phyloP scores from a whole-genome alignment of 2,888 invertebrate species.

The Polydesmus complanatus region DNA sequence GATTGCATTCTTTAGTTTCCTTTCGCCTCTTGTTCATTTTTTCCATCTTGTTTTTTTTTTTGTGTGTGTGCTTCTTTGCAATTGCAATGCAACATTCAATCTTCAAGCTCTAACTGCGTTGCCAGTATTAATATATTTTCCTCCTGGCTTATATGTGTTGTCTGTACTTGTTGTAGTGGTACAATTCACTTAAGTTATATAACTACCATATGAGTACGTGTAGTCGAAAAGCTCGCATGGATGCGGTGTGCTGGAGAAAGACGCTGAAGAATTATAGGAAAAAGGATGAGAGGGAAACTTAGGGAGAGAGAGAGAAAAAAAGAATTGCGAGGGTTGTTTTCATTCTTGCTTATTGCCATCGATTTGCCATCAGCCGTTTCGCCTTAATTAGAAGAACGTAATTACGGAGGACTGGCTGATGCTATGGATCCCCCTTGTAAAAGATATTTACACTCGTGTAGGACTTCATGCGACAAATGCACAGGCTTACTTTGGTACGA shows the following conservation, averaged over 20 bases:
- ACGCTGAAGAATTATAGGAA: not conserved
- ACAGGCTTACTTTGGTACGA: too few relatives aligned
- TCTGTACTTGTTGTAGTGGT: too few relatives aligned
- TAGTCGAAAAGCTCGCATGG: too few relatives aligned
- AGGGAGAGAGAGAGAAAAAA: not conserved
- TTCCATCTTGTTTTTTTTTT: not conserved
- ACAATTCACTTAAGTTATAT: too few relatives aligned
- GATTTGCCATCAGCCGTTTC: constrained; percentile 15
- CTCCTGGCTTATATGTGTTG: too few relatives aligned
- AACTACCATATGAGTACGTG: too few relatives aligned
- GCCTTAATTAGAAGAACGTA: constrained; percentile 14
- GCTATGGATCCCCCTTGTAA: not conserved
- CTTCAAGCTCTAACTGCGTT: not conserved
- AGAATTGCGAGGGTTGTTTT: not conserved
- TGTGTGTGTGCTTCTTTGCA: not conserved
- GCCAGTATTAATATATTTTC: not conserved
- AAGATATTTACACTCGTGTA: not conserved
- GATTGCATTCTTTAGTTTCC: not conserved
- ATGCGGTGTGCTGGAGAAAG: not conserved
- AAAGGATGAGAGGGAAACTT: not conserved
- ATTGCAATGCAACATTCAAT: not conserved
- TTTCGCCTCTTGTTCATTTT: not conserved
- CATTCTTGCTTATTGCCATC: constrained; percentile 12
- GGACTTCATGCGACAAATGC: not conserved
- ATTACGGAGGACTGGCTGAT: constrained; percentile 8